Evolutionary conservation across 2,113 vertebrate species (phyloP).

Genomic region (Theristicus caerulescens): DNA sequence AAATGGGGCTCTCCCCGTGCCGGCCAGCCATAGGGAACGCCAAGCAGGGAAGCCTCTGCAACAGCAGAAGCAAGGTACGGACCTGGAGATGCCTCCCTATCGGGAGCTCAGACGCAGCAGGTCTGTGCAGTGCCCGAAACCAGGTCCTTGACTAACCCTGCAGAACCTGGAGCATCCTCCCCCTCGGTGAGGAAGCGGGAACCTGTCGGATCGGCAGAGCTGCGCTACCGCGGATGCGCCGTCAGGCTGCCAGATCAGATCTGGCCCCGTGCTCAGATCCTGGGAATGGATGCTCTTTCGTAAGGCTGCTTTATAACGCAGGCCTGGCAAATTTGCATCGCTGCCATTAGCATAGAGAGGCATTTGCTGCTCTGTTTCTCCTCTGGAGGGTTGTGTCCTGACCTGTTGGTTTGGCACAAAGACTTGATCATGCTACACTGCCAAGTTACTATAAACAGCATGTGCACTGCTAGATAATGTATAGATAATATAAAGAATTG

Average conservation of each 20-base stretch:
- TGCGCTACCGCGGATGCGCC: not conserved
- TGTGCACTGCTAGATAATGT: not conserved
- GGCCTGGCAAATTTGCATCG: not conserved
- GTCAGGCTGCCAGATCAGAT: not conserved
- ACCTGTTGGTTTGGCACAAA: conserved; percentile 15
- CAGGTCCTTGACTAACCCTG: not conserved
- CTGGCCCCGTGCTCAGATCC: not conserved
- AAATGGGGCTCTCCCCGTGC: rapidly evolving
- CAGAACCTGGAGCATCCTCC: not conserved
- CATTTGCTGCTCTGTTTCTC: not conserved
- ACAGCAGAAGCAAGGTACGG: not conserved
- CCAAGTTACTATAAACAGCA: not conserved
- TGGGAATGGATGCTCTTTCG: not conserved
- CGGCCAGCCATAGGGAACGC: not conserved
- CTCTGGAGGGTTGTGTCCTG: not conserved
- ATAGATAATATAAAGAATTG: not conserved
- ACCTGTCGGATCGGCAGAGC: not conserved
- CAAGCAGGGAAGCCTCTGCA: not conserved
- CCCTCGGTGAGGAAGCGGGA: not conserved
- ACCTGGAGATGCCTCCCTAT: not conserved
- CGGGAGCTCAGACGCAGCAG: not conserved
- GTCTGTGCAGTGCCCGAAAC: not conserved
- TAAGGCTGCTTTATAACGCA: not conserved
- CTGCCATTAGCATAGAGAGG: not conserved
- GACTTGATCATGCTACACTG: not conserved